Percentiles rank a stretch among this genome's conserved stretches.
Evolutionary conservation across 2,888 invertebrate genomes (phyloP).

Genomic region (Crematogaster levior): DNA sequence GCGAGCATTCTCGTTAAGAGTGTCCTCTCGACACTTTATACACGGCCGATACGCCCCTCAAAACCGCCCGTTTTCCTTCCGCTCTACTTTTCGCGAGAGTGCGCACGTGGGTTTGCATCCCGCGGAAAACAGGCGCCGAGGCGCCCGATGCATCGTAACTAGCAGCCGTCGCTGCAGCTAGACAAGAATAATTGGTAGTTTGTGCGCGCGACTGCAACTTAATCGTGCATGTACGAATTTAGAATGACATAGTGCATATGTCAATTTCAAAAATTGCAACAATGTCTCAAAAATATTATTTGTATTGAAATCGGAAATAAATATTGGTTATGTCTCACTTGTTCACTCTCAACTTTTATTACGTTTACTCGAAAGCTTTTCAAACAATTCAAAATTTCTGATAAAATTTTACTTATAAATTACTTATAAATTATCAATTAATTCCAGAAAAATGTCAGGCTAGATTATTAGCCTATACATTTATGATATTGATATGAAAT

Average conservation of each 20-base stretch:
- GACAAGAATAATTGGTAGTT: slow-evolving; percentile 58
- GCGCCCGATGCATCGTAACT: slow-evolving; percentile 66
- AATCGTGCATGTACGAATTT: slow-evolving; percentile 26
- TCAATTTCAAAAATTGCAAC: slow-evolving; percentile 7
- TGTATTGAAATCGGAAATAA: not conserved
- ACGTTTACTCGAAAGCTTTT: not conserved
- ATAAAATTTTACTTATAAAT: not conserved
- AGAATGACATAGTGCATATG: not conserved
- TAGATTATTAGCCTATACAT: not conserved
- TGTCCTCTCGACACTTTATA: slow-evolving; percentile 41
- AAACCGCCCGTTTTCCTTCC: slow-evolving; percentile 58
- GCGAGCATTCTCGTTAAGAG: slow-evolving; percentile 41
- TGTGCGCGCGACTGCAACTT: slow-evolving; percentile 17
- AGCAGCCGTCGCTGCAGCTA: slow-evolving; percentile 35
- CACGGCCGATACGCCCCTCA: slow-evolving; percentile 56
- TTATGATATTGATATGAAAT: not conserved
- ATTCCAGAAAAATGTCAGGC: not conserved
- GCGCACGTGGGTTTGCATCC: slow-evolving; percentile 63
- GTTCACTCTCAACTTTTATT: not conserved
- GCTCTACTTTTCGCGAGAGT: slow-evolving; percentile 66
- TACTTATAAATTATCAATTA: not conserved
- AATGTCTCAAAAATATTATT: not conserved
- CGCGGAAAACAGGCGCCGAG: slow-evolving; percentile 54
- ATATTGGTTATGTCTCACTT: not conserved
- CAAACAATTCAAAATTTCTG: not conserved